phyloP scores from a whole-genome alignment of 2,113 vertebrate genomes.

The Setophaga petechia region DNA sequence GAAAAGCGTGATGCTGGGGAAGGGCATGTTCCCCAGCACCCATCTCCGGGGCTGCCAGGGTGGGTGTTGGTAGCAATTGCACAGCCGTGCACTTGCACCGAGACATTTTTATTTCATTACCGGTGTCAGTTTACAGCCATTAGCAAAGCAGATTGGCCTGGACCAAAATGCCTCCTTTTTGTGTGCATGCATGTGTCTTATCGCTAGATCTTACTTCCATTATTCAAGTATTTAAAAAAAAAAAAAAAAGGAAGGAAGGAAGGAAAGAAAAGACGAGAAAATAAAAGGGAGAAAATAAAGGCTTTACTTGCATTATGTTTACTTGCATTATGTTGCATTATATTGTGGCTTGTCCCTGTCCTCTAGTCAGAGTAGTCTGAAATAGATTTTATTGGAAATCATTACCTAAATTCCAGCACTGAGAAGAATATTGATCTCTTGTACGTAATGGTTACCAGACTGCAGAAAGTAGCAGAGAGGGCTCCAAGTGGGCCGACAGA shows the following conservation, averaged over 20 bases:
- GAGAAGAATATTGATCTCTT: slow-evolving; percentile 75
- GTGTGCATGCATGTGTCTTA: slow-evolving; percentile 59
- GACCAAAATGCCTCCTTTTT: slow-evolving; percentile 71
- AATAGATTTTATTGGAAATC: slow-evolving; percentile 84
- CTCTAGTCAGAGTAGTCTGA: slow-evolving; percentile 65
- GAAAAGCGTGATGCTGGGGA: slow-evolving; percentile 36
- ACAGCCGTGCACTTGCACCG: slow-evolving; percentile 67
- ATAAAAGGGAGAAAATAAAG: not conserved
- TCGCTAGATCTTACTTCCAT: slow-evolving; percentile 79
- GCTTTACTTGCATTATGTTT: slow-evolving; percentile 67
- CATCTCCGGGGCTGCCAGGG: slow-evolving; percentile 27
- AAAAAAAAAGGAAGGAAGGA: not conserved
- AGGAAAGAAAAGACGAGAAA: not conserved
- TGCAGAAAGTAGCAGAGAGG: slow-evolving; percentile 69
- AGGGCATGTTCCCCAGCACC: slow-evolving; percentile 18
- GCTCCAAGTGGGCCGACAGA: slow-evolving; percentile 68
- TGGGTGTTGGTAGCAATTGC: slow-evolving; percentile 69
- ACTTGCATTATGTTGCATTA: slow-evolving; percentile 46
- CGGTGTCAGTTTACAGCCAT: slow-evolving; percentile 84
- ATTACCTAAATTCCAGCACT: slow-evolving; percentile 77
- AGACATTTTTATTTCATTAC: slow-evolving; percentile 86
- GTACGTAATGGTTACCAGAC: slow-evolving; percentile 79
- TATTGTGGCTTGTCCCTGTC: slow-evolving; percentile 73
- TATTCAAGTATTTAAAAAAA: slow-evolving; percentile 70
- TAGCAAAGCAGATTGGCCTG: slow-evolving; percentile 80